Evolutionary conservation across 2,797 vertebrate genomes (phyloP), one percentile per base, ranked within the genome.

Genomic region (Cynodonichthys magdalenae): DNA sequence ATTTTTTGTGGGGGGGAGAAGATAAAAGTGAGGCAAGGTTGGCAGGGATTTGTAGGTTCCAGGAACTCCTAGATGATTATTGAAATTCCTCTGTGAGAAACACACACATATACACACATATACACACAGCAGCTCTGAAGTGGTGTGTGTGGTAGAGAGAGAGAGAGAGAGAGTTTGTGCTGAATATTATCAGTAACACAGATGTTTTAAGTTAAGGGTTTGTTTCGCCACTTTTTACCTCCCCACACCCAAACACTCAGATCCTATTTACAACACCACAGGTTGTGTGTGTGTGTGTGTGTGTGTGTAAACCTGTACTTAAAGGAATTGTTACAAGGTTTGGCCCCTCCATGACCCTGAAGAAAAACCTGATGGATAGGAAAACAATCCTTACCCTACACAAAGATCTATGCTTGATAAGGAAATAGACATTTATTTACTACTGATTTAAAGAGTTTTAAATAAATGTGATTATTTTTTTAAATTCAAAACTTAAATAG

Each of bases 131-230:
- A 49, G 46, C 57, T 39, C 46, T 24, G 49, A 52, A 31, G 49
- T 75, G 18, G 50, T 19, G 24, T 76, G 44, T 60, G 77, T 82
- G 53, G 49, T 24, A 24, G 45, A 74, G 60, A 58, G 66, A 71
- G 71, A 70, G 80, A 10, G 77, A 81, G 76, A 15, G 53, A 2
- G 56, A 67, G 57, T 67, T 50, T 64, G 57, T 62, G 59, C 17
- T 63, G 57, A 64, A 90, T 92, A 92, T 94, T 95, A 92, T 94
- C 90, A 92, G 90, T 85, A 81, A 90, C 92, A 87, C 96, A 98
- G 94, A 94, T 99, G 97, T 93, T 97, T 97, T 93, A 85, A 80
- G 93, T 98, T 98, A 96, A 46, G 80, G 83, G 90, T 85, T 93
- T 93, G 91, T 94, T 91, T 93, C 93, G 91, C 90, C 91, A 92